These are phyloP conservation scores for Oscheius sp. DNA, from an alignment of 1,140 invertebrate genomes.

Conservation along the genomic window DNA sequence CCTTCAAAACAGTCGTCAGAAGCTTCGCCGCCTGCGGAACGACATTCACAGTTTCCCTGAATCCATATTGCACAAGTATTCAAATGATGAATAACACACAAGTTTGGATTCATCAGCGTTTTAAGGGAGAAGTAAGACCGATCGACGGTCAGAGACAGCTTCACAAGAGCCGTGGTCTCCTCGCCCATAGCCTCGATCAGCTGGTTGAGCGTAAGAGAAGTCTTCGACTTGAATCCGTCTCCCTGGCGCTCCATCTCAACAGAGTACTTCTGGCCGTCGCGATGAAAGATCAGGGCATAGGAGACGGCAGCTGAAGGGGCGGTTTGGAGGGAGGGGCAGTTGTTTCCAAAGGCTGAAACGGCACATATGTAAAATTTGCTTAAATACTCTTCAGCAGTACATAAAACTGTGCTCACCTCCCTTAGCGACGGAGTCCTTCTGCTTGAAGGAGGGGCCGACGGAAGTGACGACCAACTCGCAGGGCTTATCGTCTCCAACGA, in stretches of 20 bases:
- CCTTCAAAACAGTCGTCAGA: slow-evolving; percentile 5
- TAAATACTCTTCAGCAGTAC: background rate
- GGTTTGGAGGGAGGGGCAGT: background rate
- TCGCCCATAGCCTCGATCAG: background rate
- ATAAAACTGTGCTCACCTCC: background rate
- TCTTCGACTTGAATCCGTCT: background rate
- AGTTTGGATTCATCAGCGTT: background rate
- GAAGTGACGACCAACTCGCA: background rate
- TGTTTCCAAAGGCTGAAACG: background rate
- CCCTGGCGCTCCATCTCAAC: background rate
- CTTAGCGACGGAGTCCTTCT: background rate
- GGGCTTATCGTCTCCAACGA: background rate
- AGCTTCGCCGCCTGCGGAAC: background rate
- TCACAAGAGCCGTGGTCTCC: background rate
- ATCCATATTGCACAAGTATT: background rate
- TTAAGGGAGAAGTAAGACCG: slow-evolving; percentile 13
- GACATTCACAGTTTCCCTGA: background rate
- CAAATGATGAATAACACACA: background rate
- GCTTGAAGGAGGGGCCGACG: background rate
- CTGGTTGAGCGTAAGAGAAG: background rate
- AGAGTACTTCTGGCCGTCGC: background rate
- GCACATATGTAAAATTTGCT: background rate
- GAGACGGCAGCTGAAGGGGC: background rate
- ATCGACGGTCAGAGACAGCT: slow-evolving; percentile 38
- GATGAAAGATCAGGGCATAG: background rate